Conservation (phyloP, 2,888 invertebrate genomes). For the Platynereis dumerilii region DNA sequence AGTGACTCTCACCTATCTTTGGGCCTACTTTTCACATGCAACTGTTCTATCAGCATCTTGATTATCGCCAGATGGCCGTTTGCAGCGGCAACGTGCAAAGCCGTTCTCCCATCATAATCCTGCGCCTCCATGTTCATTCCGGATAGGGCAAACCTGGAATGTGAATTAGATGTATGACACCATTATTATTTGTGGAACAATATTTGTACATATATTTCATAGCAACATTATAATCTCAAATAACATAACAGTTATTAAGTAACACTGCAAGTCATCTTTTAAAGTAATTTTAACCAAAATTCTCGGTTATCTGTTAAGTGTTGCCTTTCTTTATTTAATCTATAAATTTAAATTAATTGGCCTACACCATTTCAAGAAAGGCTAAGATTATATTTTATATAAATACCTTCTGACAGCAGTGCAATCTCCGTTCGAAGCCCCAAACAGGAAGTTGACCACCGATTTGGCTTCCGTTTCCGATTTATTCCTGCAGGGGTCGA, state of each 20-base stretch:
- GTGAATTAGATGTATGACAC: no score
- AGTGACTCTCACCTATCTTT: neutral
- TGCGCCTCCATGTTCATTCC: slow-evolving; percentile 90
- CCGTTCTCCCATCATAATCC: slow-evolving; percentile 95
- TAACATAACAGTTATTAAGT: no score
- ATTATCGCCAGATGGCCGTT: slow-evolving; percentile 77
- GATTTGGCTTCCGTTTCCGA: slow-evolving; percentile 26
- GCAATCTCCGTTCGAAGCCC: slow-evolving; percentile 39
- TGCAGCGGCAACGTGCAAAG: slow-evolving; percentile 91
- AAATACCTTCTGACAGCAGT: slow-evolving; percentile 34
- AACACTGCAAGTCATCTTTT: no score
- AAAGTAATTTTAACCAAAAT: no score
- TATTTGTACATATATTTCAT: no score
- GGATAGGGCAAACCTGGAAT: slow-evolving; percentile 28
- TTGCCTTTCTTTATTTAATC: no score
- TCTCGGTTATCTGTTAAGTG: no score
- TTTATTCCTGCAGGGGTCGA: slow-evolving; percentile 15
- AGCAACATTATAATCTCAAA: no score
- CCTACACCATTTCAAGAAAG: no score
- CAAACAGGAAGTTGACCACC: slow-evolving; percentile 35
- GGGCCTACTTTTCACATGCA: neutral
- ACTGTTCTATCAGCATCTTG: neutral
- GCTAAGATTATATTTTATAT: neutral
- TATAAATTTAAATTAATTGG: no score
- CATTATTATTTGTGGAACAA: no score